Percentiles rank a stretch among this genome's conserved stretches.
Conservation (phyloP, 2,113 vertebrate species). For the Vombatus ursinus region DNA sequence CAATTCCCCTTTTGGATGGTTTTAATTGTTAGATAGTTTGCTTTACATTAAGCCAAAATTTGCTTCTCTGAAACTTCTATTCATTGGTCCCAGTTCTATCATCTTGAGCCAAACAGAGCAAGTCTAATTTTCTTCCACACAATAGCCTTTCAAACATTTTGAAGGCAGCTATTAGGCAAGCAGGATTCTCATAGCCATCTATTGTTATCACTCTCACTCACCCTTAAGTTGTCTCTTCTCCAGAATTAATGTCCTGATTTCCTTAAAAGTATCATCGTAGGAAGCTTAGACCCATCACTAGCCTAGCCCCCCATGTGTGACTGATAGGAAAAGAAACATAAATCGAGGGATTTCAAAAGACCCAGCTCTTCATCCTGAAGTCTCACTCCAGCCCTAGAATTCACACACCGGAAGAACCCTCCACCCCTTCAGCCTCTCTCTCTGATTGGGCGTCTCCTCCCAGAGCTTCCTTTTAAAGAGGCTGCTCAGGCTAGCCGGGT, state of each 20-base stretch:
- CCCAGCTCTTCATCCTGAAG: neutral
- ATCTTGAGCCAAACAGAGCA: neutral
- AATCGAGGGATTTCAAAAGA: neutral
- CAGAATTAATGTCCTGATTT: neutral
- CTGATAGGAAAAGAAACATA: neutral
- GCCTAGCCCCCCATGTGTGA: neutral
- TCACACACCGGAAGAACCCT: neutral
- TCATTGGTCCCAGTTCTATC: neutral
- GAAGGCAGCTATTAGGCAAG: neutral
- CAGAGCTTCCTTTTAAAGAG: neutral
- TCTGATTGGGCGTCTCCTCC: neutral
- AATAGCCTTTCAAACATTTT: neutral
- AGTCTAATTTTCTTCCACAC: neutral
- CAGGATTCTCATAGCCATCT: neutral
- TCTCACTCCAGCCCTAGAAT: neutral
- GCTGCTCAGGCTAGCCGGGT: neutral
- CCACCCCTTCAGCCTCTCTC: neutral
- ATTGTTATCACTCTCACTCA: neutral
- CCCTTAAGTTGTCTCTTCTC: neutral
- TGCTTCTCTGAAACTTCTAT: neutral
- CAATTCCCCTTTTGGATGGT: neutral
- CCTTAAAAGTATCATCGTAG: neutral
- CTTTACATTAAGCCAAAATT: neutral
- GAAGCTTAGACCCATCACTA: neutral
- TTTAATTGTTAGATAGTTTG: neutral